These are phyloP conservation scores for Myotis findleyi DNA, from an alignment of 2,797 vertebrate genomes.

Conservation along the genomic window DNA sequence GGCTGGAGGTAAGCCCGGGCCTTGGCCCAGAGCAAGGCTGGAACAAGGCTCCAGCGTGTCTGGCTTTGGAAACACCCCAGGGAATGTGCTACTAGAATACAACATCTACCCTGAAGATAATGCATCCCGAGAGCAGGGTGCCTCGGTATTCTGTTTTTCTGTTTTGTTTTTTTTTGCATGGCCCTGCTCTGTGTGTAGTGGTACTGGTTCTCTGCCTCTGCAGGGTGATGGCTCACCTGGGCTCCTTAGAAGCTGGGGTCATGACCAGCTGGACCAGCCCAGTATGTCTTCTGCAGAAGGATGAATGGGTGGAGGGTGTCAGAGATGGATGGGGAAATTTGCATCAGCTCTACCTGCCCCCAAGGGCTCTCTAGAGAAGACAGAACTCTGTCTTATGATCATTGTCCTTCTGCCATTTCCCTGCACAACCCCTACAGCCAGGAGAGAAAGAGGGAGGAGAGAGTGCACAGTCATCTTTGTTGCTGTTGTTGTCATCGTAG, in stretches of 20 bases:
- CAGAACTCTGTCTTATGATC: not conserved
- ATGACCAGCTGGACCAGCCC: not conserved
- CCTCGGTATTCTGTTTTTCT: not conserved
- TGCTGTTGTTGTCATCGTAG: not conserved
- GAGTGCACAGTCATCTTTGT: not conserved
- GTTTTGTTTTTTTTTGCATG: not conserved
- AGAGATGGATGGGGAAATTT: not conserved
- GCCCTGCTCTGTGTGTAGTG: not conserved
- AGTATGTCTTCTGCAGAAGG: not conserved
- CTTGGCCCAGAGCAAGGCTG: not conserved
- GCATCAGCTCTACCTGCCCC: not conserved
- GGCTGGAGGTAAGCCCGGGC: not conserved
- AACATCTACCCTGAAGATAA: not conserved
- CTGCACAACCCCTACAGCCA: not conserved
- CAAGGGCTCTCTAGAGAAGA: not conserved
- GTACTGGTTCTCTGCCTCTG: not conserved
- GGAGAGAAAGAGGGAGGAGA: not conserved
- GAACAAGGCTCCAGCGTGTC: constrained; percentile 41
- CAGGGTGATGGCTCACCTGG: not conserved
- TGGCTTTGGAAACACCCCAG: constrained; percentile 23
- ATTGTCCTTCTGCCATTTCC: not conserved
- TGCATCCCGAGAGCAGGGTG: not conserved
- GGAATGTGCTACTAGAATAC: constrained; percentile 9
- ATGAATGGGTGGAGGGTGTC: not conserved
- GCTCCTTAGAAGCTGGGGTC: not conserved